phyloP scores from a whole-genome alignment of 2,797 vertebrate genomes.

The Mus spretus region DNA sequence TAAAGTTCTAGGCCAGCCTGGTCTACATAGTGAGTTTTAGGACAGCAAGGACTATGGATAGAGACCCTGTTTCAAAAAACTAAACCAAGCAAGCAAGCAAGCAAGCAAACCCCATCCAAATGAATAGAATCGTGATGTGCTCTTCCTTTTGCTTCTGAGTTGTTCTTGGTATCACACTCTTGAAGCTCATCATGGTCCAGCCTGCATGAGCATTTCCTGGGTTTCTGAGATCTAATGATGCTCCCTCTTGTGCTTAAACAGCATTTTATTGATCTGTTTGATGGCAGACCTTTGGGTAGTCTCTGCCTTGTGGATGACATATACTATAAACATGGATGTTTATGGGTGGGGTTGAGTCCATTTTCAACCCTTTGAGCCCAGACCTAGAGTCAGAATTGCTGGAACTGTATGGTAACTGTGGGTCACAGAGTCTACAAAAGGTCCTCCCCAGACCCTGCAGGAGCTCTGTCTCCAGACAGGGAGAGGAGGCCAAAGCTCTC shows the following conservation, averaged over 20 bases:
- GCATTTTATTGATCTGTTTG: fast-evolving
- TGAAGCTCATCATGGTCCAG: neutral
- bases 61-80: neutral
- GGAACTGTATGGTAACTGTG: neutral
- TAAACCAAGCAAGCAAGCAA: neutral
- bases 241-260: fast-evolving
- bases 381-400: neutral
- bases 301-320: neutral
- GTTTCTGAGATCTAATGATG: too few relatives aligned
- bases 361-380: neutral
- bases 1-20: neutral
- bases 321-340: fast-evolving
- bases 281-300: neutral
- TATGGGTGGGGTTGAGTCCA: neutral
- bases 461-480: too few relatives aligned
- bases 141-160: neutral
- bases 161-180: neutral
- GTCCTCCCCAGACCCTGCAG: fast-evolving
- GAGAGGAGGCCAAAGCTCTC: neutral
- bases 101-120: neutral
- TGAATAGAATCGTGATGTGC: neutral
- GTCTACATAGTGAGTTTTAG: neutral
- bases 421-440: neutral
- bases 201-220: too few relatives aligned
- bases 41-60: neutral